Evolutionary conservation across 2,797 vertebrate species (phyloP), one percentile per base, ranked within the genome.

Genomic region (Lagodon rhomboides): DNA sequence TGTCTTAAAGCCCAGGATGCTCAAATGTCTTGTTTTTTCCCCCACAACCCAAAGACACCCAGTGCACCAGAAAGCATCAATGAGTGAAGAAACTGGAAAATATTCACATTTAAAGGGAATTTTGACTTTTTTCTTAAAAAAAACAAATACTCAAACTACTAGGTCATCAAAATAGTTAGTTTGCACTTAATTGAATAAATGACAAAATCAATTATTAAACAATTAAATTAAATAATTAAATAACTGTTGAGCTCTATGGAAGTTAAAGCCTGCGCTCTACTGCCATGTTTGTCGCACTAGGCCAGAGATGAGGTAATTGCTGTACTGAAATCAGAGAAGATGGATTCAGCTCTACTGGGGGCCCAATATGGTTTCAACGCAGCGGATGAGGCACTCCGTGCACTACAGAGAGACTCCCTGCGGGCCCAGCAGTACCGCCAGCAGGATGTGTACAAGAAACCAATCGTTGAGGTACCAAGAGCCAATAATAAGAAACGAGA

Each of bases 251-350:
- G 34, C 34, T 38, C 38, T 38, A 38, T 38, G 38, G 10, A 56
- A 76, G 44, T 12, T 25, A 62, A 80, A 62, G 25, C 34, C 17
- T 54, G 7, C 2, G 43, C 63, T 80, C 25, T 70, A 7, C 75
- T 83, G 41, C 18, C 43, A 43, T 77, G 75, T 87, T 82, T 75
- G 47, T 82, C 69, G 11, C 75, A 58, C 68, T 89, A 99, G 97
- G 97, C 97, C 85, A 95, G 96, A 89, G 98, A 99, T 93, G 97
- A 99, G 93, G 97, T 98, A 85, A 98, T 98, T 83, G 94, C 95
- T 5, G 94, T 98, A 88, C 89, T 99, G 91, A 97, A 96, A 91
- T 97, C 97, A 68, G 96, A 99, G 92, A 97, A 95, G 93, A 97
- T 96, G 70, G 96, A 98, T 85, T 88, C 95, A 55, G 95, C 95